These are phyloP conservation scores for Xanthia togata DNA, from an alignment of 2,888 invertebrate genomes.

Conservation along the genomic window DNA sequence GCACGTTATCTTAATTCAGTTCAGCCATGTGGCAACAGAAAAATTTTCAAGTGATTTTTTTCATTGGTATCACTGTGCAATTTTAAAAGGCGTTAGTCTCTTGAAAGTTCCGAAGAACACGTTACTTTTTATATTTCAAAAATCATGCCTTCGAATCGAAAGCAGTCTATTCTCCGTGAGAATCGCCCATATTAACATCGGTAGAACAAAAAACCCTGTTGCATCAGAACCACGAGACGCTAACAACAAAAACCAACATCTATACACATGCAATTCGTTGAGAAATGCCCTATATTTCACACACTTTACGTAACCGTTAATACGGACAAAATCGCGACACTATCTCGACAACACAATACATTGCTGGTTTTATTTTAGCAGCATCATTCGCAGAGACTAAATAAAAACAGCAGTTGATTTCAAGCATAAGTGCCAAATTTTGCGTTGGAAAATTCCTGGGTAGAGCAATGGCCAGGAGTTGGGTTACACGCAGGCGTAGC, in stretches of 20 bases:
- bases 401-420: slow-evolving; percentile 44
- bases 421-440: slow-evolving; percentile 16
- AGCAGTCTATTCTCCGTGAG: slow-evolving; percentile 7
- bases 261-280: slow-evolving; percentile 56
- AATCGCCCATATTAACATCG: slow-evolving; percentile 15
- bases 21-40: neutral
- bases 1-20: neutral
- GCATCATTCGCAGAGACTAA: slow-evolving; percentile 4
- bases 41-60: neutral
- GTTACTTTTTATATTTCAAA: neutral
- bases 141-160: neutral
- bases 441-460: slow-evolving; percentile 6
- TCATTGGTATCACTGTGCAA: too few relatives aligned
- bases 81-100: neutral
- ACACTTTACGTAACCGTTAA: slow-evolving; percentile 51
- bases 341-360: slow-evolving; percentile 47
- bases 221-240: slow-evolving; percentile 27
- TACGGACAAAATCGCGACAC: slow-evolving; percentile 1
- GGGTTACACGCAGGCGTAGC: slow-evolving; percentile 67
- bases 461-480: slow-evolving; percentile 58
- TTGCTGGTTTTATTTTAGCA: slow-evolving; percentile 48
- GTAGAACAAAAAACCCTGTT: slow-evolving; percentile 54
- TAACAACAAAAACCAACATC: slow-evolving; percentile 58
- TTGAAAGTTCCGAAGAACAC: neutral
- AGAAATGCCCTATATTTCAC: slow-evolving; percentile 75